Evolutionary conservation across 2,797 vertebrate species (phyloP).

Genomic region (Syncerus caffer): DNA sequence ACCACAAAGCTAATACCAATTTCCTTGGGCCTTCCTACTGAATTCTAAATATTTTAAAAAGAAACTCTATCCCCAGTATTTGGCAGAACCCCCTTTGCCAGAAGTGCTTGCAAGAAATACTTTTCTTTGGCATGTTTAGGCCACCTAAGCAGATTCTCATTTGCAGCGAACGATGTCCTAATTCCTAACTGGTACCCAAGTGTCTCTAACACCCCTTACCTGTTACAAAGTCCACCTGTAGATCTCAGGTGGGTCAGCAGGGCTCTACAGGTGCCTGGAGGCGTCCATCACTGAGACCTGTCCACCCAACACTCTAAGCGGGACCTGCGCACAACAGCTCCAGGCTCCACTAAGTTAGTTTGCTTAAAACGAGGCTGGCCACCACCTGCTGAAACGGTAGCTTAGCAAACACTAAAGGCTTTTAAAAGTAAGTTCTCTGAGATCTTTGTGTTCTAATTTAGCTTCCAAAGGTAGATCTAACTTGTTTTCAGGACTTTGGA

Average conservation of each 20-base stretch:
- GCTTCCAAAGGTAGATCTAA: neutral
- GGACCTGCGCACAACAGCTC: neutral
- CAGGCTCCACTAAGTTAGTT: neutral
- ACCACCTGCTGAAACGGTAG: neutral
- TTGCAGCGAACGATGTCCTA: neutral
- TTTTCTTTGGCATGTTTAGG: neutral
- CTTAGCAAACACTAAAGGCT: neutral
- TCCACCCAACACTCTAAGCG: neutral
- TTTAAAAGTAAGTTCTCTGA: neutral
- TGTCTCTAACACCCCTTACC: slow-evolving; percentile 39
- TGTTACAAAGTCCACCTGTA: neutral
- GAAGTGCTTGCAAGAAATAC: neutral
- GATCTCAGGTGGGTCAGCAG: neutral
- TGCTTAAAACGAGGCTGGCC: neutral
- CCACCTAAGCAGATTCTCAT: neutral
- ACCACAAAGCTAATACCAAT: neutral
- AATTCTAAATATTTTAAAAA: slow-evolving; percentile 28
- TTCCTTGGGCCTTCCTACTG: neutral
- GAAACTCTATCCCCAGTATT: neutral
- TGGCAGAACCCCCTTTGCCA: neutral
- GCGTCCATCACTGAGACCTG: neutral
- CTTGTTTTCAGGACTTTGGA: neutral
- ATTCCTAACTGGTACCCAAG: neutral
- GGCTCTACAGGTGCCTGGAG: neutral
- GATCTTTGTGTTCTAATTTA: neutral